Percentiles rank a stretch among this genome's conserved stretches.
Evolutionary conservation across 2,888 invertebrate species (phyloP).

Genomic region (Idaea aversata): DNA sequence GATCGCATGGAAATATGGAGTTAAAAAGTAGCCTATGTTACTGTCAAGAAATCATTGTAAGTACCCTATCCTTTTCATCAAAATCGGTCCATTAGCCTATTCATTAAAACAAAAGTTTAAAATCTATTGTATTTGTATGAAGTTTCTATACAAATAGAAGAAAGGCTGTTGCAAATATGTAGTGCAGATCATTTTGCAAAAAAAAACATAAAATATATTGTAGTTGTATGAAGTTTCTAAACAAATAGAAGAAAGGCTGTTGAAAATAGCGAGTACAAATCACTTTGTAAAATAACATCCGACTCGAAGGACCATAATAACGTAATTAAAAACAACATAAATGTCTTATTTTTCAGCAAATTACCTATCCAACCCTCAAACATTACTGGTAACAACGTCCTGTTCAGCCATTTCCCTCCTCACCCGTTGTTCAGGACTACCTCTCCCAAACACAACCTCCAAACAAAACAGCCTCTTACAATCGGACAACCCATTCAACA

Average conservation of each 20-base stretch:
- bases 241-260: too few species aligned
- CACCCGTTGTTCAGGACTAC: conserved; percentile 84
- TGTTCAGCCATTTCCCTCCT: conserved; percentile 87
- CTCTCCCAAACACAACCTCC: conserved; percentile 75
- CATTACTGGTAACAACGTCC: conserved; percentile 77
- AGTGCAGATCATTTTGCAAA: neutral
- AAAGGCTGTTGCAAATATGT: too few species aligned
- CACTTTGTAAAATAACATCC: neutral
- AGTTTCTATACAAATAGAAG: too few species aligned
- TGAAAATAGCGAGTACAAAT: too few species aligned
- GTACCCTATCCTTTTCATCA: too few species aligned
- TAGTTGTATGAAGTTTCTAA: too few species aligned
- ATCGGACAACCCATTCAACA: conserved; percentile 62
- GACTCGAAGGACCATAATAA: neutral
- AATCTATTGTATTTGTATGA: too few species aligned
- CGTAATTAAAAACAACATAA: conserved; percentile 3
- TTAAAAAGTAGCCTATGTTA: too few species aligned
- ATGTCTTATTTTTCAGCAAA: conserved; percentile 73
- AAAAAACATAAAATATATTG: neutral
- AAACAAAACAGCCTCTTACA: conserved; percentile 59
- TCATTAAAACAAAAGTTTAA: too few species aligned
- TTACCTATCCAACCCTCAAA: conserved; percentile 82
- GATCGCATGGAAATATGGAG: too few species aligned
- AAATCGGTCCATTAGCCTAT: too few species aligned
- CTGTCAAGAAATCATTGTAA: too few species aligned